Evolutionary conservation across 2,797 vertebrate species (phyloP).

Genomic region (Apogon hyalosoma): DNA sequence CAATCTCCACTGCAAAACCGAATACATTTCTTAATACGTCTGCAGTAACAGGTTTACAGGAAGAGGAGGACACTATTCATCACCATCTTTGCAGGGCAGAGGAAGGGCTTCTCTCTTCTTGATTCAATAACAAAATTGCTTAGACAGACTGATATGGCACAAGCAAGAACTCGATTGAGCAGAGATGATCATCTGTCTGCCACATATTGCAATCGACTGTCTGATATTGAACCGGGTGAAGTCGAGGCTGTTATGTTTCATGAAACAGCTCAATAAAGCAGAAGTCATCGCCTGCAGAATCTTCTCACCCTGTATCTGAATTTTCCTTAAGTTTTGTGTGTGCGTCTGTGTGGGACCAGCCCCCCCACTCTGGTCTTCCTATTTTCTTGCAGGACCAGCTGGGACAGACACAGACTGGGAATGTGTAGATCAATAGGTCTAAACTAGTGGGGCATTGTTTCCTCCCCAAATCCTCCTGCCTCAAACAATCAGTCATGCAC

Average conservation of each 20-base stretch:
- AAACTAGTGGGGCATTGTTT: slow-evolving; percentile 72
- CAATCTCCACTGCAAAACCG: slow-evolving; percentile 35
- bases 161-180: slow-evolving; percentile 41
- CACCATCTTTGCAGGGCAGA: slow-evolving; percentile 20
- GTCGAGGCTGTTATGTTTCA: slow-evolving; percentile 20
- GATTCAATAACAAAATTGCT: slow-evolving; percentile 46
- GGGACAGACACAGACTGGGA: slow-evolving; percentile 68
- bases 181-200: slow-evolving; percentile 43
- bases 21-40: slow-evolving; percentile 43
- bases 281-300: slow-evolving; percentile 1
- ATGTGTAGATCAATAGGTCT: slow-evolving; percentile 71
- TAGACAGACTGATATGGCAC: slow-evolving; percentile 33
- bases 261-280: slow-evolving; percentile 22
- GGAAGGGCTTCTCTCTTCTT: slow-evolving; percentile 27
- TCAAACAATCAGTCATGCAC: slow-evolving; percentile 83
- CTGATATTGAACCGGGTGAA: slow-evolving; percentile 35
- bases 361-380: slow-evolving; percentile 12
- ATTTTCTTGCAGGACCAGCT: slow-evolving; percentile 66
- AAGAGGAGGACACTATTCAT: slow-evolving; percentile 32
- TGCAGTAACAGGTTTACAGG: slow-evolving; percentile 46
- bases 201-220: slow-evolving; percentile 37
- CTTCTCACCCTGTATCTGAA: slow-evolving; percentile 31
- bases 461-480: slow-evolving; percentile 63
- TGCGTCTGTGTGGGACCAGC: slow-evolving; percentile 20
- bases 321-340: slow-evolving; percentile 16